A percentile compares a stretch with the other conserved stretches of the same genome.
Conservation (phyloP, 2,888 invertebrate genomes). For the Eristalinus sepulchralis region DNA sequence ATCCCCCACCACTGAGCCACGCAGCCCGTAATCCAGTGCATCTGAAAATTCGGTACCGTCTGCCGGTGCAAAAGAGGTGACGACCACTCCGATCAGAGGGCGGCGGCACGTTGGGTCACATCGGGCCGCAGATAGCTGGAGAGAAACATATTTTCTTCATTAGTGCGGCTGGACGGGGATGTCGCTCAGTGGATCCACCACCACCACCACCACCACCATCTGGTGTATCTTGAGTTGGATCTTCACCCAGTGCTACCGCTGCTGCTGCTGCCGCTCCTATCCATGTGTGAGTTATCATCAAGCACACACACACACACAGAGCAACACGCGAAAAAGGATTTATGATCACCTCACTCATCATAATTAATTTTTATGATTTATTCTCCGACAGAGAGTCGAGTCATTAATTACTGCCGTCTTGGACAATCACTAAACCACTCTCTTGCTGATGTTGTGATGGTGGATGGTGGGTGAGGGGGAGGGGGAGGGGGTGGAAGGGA, state of each 20-base stretch:
- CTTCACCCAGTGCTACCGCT: background rate
- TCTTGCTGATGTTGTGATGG: too few relatives aligned
- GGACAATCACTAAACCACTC: background rate
- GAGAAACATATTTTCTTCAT: slow-evolving; percentile 32
- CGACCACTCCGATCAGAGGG: too few relatives aligned
- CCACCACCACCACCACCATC: too few relatives aligned
- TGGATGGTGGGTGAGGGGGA: too few relatives aligned
- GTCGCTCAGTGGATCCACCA: too few relatives aligned
- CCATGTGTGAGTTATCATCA: background rate
- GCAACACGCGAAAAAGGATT: background rate
- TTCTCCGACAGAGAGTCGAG: background rate
- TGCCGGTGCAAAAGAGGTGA: too few relatives aligned
- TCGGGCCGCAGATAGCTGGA: background rate
- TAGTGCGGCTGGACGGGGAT: slow-evolving; percentile 7
- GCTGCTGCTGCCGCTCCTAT: background rate
- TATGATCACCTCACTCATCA: slow-evolving; percentile 1
- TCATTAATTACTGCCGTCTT: slow-evolving; percentile 25
- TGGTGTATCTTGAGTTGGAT: background rate
- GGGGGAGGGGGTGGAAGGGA: too few relatives aligned
- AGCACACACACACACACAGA: too few relatives aligned
- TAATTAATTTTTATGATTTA: slow-evolving; percentile 49
- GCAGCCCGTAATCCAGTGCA: too few relatives aligned
- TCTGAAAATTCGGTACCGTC: too few relatives aligned
- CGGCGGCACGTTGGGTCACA: too few relatives aligned
- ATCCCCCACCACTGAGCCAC: too few relatives aligned